Evolutionary conservation across 2,888 invertebrate genomes (phyloP).

Genomic region (Romanomermis culicivorax): DNA sequence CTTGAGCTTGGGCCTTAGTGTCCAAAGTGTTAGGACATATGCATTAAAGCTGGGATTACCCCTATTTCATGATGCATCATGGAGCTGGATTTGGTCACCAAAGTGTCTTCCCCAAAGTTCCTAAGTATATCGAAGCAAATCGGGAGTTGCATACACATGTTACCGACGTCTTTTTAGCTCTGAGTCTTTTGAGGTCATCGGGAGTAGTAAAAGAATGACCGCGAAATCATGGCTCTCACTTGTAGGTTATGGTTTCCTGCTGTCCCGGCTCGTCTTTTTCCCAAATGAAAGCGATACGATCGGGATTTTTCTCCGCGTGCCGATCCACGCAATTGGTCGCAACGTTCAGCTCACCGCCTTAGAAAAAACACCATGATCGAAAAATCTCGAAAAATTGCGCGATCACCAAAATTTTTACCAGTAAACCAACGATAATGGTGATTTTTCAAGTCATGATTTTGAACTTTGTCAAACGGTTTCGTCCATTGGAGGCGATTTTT

Average conservation of each 20-base stretch:
- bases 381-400: neutral
- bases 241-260: conserved; percentile 29
- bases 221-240: too few relatives aligned
- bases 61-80: too few relatives aligned
- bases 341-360: conserved; percentile 29
- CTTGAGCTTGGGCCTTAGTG: too few relatives aligned
- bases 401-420: conserved; percentile 13
- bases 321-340: conserved; percentile 33
- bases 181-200: too few relatives aligned
- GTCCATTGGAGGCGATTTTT: conserved; percentile 27
- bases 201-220: too few relatives aligned
- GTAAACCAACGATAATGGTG: conserved; percentile 30
- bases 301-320: conserved; percentile 27
- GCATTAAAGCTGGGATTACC: too few relatives aligned
- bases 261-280: conserved; percentile 35
- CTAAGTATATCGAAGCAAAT: too few relatives aligned
- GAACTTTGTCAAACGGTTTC: conserved; percentile 25
- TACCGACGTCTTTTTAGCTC: too few relatives aligned
- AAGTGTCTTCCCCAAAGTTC: too few relatives aligned
- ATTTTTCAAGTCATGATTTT: conserved; percentile 25
- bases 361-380: neutral
- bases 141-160: too few relatives aligned
- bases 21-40: too few relatives aligned
- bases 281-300: conserved; percentile 33
- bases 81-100: too few relatives aligned